Percentiles rank a stretch among this genome's conserved stretches.
Conservation (phyloP, 1,140 invertebrate species). For the Grapholita molesta region DNA sequence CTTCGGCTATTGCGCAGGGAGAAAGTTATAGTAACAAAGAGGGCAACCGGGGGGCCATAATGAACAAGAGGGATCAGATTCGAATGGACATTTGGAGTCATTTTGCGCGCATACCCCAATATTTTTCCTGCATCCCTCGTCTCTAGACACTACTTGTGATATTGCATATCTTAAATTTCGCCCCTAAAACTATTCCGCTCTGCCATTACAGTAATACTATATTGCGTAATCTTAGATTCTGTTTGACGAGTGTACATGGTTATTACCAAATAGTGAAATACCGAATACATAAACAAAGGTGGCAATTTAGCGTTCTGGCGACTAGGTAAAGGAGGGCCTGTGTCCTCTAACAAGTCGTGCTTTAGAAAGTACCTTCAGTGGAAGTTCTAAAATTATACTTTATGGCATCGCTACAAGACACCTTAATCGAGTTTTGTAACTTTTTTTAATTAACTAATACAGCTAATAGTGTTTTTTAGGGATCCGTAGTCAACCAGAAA, state of each 20-base stretch:
- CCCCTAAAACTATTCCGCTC: conserved; percentile 24
- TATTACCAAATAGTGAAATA: neutral
- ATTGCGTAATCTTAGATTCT: conserved; percentile 24
- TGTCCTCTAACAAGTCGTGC: too few species aligned
- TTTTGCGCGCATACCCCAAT: conserved; percentile 21
- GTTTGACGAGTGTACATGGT: neutral
- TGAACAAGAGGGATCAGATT: conserved; percentile 10
- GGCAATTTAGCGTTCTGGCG: too few species aligned
- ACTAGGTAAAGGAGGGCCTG: too few species aligned
- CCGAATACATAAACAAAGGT: neutral
- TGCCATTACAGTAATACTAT: conserved; percentile 31
- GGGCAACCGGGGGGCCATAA: conserved; percentile 2
- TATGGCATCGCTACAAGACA: too few species aligned
- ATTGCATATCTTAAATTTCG: conserved; percentile 34
- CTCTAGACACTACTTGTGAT: conserved; percentile 27
- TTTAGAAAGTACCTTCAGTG: too few species aligned
- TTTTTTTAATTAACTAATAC: too few species aligned
- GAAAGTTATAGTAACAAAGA: neutral
- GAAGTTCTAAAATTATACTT: too few species aligned
- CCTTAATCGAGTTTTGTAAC: too few species aligned
- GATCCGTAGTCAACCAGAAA: too few species aligned
- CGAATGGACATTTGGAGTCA: conserved; percentile 24
- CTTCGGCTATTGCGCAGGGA: neutral
- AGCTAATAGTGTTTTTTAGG: too few species aligned
- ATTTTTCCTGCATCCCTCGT: conserved; percentile 20